Percentiles rank a stretch among this genome's conserved stretches.
Conservation (phyloP, 2,888 invertebrate species). For the Caenorhabditis drosophilae region DNA sequence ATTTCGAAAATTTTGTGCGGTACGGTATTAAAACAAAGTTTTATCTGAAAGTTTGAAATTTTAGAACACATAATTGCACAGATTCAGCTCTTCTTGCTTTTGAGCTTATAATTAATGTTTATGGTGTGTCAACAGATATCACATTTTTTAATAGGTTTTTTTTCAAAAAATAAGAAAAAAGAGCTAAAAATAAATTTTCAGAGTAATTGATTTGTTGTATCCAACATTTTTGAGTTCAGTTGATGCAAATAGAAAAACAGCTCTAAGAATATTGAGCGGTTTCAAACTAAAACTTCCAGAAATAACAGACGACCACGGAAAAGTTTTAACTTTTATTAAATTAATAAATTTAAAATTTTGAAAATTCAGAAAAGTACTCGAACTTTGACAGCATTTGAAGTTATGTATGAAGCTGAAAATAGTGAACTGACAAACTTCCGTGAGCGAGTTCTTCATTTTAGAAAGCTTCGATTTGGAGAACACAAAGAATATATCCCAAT, state of each 20-base stretch:
- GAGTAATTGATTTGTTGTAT: conserved; percentile 20
- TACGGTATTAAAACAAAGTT: neutral
- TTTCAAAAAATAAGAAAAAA: no score
- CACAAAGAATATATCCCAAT: conserved; percentile 44
- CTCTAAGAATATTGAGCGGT: conserved; percentile 42
- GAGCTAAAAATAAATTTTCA: conserved; percentile 6
- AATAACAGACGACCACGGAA: conserved; percentile 30
- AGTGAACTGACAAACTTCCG: conserved; percentile 82
- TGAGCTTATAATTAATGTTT: conserved; percentile 23
- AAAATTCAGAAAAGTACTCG: conserved; percentile 7
- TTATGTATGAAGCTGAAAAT: conserved; percentile 76
- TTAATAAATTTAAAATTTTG: neutral
- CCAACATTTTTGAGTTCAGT: conserved; percentile 35
- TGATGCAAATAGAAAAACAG: conserved; percentile 30
- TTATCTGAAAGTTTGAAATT: neutral
- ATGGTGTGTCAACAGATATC: conserved; percentile 19
- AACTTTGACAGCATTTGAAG: conserved; percentile 37
- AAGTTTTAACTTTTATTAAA: neutral
- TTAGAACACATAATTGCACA: conserved; percentile 19
- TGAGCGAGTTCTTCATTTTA: conserved; percentile 77
- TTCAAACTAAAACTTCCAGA: conserved; percentile 38
- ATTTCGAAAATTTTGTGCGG: conserved; percentile 22
- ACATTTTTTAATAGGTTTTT: conserved; percentile 23
- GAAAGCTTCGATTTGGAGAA: conserved; percentile 40
- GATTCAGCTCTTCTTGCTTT: conserved; percentile 37